Base-by-base conservation (phyloP, 2,888 invertebrate genomes). In the Perithous albicinctus region DNA sequence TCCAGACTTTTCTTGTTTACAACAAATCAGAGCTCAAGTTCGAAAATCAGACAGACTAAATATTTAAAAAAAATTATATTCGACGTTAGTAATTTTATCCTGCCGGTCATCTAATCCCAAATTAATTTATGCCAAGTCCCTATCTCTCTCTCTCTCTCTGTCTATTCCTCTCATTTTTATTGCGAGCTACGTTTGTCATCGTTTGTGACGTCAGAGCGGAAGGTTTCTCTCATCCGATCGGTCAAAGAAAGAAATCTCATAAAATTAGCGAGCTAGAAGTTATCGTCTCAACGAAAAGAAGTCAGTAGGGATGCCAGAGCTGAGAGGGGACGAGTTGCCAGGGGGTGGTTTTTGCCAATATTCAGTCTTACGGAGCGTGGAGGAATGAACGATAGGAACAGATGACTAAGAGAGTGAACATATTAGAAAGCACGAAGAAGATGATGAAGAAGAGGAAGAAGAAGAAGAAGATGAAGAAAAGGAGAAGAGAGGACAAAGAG, bases 241-340 rank as follows among this genome's bases (percentile, higher is more conserved):
- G 70, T 82, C 84, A 85, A 82, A 85, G 81, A 81, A 64, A 78
- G 73, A 76, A 85, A 85, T 86, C 86, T 86, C 85, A 85, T 86
- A 86, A 86, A 86, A 86, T 87, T 87, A 85, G 86, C 84, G 83
- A 85, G 73, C 85, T 80, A 86, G 86, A 86, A 87, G 84, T 84
- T 84, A 84, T 86, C 83, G 83, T 80, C 80, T 83, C 73, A 79
- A 80, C 76, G 75, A 26, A 79, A 26, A 79, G 76, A 61, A 46
- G 61, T 26, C 56, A 26, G 69, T n/a, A 74, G 63, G 67, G 46
- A 70, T 66, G 70, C 72, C n/a, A 26, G n/a, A n/a, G 41, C 54
- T 41, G 23, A 66, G 32, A 51, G 35, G 4, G 12, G 38, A 32
- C n/a, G n/a, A n/a, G n/a, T n/a, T 61, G 26, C 67, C 67, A 35